Conservation (phyloP, 1,140 invertebrate genomes). For the Drosophila bipectinata region DNA sequence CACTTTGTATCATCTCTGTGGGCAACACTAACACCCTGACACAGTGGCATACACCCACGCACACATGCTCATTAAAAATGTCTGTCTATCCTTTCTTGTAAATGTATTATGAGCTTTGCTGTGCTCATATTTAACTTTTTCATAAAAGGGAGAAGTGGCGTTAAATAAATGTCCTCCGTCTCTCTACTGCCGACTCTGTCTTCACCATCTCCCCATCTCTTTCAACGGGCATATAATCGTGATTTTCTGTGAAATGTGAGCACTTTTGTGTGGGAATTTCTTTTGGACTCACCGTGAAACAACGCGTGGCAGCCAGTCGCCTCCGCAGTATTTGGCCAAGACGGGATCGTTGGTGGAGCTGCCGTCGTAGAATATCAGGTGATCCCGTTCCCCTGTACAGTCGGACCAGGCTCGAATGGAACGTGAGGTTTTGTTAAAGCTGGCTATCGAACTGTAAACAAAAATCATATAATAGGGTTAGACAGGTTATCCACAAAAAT, state of each 20-base stretch:
- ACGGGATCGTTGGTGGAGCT: slow-evolving; percentile 91
- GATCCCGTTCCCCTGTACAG: slow-evolving; percentile 91
- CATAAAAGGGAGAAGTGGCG: slow-evolving; percentile 69
- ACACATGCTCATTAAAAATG: slow-evolving; percentile 74
- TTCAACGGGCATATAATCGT: neutral
- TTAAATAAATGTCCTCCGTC: slow-evolving; percentile 66
- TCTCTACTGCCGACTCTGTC: neutral
- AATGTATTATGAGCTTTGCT: slow-evolving; percentile 75
- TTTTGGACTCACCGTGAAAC: slow-evolving; percentile 85
- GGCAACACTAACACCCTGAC: slow-evolving; percentile 4
- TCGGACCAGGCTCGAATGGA: slow-evolving; percentile 91
- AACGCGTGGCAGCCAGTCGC: slow-evolving; percentile 91
- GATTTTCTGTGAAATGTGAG: neutral
- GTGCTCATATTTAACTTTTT: slow-evolving; percentile 74
- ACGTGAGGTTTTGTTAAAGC: slow-evolving; percentile 88
- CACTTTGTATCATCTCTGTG: slow-evolving; percentile 19
- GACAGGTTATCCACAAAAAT: slow-evolving; percentile 6
- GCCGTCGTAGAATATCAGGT: slow-evolving; percentile 94
- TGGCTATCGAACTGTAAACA: slow-evolving; percentile 73
- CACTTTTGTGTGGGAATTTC: neutral
- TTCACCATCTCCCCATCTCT: too few relatives aligned
- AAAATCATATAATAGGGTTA: slow-evolving; percentile 2
- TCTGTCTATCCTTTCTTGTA: slow-evolving; percentile 61
- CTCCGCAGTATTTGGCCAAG: slow-evolving; percentile 93
- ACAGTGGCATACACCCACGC: slow-evolving; percentile 27